Evolutionary conservation across 2,888 invertebrate species (phyloP), one percentile per base, ranked within the genome.

Genomic region (Drosophila cracens): DNA sequence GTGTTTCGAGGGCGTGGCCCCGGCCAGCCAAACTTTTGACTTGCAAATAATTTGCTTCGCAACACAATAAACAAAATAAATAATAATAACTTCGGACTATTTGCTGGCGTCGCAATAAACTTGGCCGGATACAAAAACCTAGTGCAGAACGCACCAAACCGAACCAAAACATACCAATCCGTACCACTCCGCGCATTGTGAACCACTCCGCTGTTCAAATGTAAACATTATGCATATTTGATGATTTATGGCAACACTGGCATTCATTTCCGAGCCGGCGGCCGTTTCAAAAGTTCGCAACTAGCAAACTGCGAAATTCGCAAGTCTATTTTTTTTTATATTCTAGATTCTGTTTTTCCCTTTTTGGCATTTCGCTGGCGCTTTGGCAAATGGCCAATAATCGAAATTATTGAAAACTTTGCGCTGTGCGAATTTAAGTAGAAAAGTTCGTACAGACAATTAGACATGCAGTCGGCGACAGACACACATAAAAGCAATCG

Each of bases 331-430:
- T 67, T 68, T 65, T 65, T 68, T 33, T 72, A 31, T 53, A 29
- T 29, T 38, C 33, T 56, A 18, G 27, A 49, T 56, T 29, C 10
- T n/a, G 2, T 6, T n/a, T 31, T 46, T 34, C 51, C 46, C 52
- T 57, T 59, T 60, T 40, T 43, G 43, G 31, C 51, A 56, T 59
- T 65, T 51, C 59, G 60, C 57, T 70, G 51, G 27, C 61, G 54
- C 65, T 60, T 66, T 91, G 92, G 92, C 92, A 82, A 84, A 77
- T 90, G 88, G 92, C 91, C 91, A 91, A 92, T 91, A 91, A 92
- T 90, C 91, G 90, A 91, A 90, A 92, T 91, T 91, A 92, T 91
- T 91, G 91, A 90, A 84, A 91, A 91, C 83, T 91, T 90, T 91
- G 79, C 85, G 80, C 83, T 75, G 52, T 63, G 61, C 76, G 67